phyloP scores from a whole-genome alignment of 2,113 vertebrate genomes.

The Burhinus oedicnemus region DNA sequence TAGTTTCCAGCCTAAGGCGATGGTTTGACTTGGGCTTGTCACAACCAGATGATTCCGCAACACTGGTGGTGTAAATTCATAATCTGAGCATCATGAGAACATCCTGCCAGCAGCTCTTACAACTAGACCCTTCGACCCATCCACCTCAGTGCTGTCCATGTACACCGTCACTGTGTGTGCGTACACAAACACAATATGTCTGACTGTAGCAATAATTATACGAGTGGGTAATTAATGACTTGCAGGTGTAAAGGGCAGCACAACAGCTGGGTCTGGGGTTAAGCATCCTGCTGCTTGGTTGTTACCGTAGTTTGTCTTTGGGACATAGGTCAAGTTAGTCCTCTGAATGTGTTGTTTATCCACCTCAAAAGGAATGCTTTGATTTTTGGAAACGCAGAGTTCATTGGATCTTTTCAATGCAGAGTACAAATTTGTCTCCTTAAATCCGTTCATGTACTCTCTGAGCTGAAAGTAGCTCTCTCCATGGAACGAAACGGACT shows the following conservation, averaged over 20 bases:
- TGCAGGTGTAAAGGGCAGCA: not conserved
- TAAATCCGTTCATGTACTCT: not conserved
- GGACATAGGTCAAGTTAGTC: not conserved
- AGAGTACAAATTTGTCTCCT: not conserved
- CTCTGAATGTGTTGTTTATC: not conserved
- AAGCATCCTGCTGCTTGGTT: not conserved
- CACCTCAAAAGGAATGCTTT: not conserved
- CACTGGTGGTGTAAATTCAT: not conserved
- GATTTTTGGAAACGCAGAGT: not conserved
- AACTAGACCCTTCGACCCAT: not conserved
- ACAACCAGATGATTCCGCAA: not conserved
- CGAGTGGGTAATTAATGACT: not conserved
- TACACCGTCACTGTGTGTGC: fast-evolving
- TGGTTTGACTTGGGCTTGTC: not conserved
- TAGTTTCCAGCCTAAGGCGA: not conserved
- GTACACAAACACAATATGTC: not conserved
- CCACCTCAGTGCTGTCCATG: too few species aligned
- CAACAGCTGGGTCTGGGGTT: not conserved
- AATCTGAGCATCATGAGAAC: not conserved
- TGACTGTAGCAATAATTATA: not conserved
- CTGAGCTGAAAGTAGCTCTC: not conserved
- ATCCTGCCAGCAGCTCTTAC: not conserved
- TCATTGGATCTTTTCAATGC: not conserved
- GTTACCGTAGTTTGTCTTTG: not conserved
- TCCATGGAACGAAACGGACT: not conserved